phyloP scores from a whole-genome alignment of 2,797 vertebrate species.

The Limnodromus scolopaceus region DNA sequence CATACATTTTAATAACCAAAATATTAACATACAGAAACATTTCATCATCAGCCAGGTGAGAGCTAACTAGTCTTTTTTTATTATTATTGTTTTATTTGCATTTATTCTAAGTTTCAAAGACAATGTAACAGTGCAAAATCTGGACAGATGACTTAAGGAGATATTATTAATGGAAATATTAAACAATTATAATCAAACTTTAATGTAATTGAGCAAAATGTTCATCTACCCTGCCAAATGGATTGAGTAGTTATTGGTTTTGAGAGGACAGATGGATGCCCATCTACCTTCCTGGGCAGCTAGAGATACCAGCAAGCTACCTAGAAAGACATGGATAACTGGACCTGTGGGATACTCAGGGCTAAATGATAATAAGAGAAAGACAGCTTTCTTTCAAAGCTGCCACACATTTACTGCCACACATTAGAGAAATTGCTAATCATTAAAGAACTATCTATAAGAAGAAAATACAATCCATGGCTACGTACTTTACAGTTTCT shows the following conservation, averaged over 20 bases:
- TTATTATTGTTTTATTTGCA: slow-evolving; percentile 48
- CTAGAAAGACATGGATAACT: not conserved
- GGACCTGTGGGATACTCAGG: not conserved
- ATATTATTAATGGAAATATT: slow-evolving; percentile 67
- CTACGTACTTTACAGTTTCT: not conserved
- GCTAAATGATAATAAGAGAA: not conserved
- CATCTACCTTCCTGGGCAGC: not conserved
- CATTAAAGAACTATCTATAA: not conserved
- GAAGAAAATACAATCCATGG: not conserved
- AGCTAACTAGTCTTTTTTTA: not conserved
- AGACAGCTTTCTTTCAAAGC: not conserved
- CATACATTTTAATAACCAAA: slow-evolving; percentile 70
- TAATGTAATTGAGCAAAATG: slow-evolving; percentile 58
- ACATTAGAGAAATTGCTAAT: not conserved
- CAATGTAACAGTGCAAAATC: slow-evolving; percentile 60
- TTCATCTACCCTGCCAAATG: slow-evolving; percentile 25
- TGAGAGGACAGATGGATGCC: not conserved
- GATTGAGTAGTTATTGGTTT: not conserved
- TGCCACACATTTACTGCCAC: not conserved
- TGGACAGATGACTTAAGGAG: slow-evolving; percentile 53
- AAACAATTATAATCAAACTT: slow-evolving; percentile 66
- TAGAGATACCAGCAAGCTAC: not conserved
- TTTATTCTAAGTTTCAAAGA: slow-evolving; percentile 66
- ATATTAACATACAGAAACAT: slow-evolving; percentile 54
- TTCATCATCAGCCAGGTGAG: slow-evolving; percentile 58